Base-by-base conservation (phyloP, 2,888 invertebrate species). In the Cyaniris semiargus region DNA sequence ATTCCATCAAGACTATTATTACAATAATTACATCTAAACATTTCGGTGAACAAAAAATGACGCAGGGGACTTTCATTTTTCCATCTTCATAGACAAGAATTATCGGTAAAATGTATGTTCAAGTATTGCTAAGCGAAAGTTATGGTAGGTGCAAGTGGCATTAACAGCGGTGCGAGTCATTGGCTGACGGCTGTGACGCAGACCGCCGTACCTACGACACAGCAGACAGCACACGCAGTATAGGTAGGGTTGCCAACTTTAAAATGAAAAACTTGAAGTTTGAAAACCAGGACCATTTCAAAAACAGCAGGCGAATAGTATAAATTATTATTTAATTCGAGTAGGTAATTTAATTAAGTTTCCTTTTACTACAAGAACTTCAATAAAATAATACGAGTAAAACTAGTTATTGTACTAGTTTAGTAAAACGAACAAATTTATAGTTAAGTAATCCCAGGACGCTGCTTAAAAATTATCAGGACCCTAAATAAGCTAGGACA, bases 51-150 rank as follows among this genome's bases (percentile, higher is more conserved):
- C 27, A 31, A 66, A 13, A 38, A 10, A 38, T 38, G 1, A 48
- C 15, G 53, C 15, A 48, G 18, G 13, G 15, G 48, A 27, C 53
- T 74, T 74, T 74, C 53, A 48, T 74, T 74, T 74, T 74, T 74
- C 15, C 23, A 66, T 48, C 23, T 15, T 53, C 27, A 53, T 15
- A 53, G 74, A 74, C 27, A 74, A 74, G n/a, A 48, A 38, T 44
- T 15, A 23, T 44, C 53, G 53, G 15, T 71, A 23, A 74, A 48
- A 53, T 74, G 27, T 75, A 78, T 70, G 70, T 79, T 78, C 76
- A 77, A 79, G 80, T 78, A 78, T 79, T 77, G 80, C 78, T 78
- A 83, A 84, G 86, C 84, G 85, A 86, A 85, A 86, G 86, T 86
- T 85, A 85, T 84, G 82, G 83, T 72, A 76, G 78, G 78, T 79